Base-by-base conservation (phyloP, 2,888 invertebrate genomes). In the Chrysina gloriosa region DNA sequence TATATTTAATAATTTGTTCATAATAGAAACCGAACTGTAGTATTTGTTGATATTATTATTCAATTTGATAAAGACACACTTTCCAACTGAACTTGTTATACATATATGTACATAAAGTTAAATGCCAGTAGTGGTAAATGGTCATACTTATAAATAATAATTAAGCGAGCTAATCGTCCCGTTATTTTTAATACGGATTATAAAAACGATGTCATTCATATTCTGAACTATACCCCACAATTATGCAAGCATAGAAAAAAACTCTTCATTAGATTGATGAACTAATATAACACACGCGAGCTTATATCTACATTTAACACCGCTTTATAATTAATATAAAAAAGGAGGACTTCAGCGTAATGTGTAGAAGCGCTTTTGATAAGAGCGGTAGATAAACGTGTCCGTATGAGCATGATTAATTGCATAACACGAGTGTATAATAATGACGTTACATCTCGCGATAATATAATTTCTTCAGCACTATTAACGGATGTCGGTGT, bases 331-430 rank as follows among this genome's bases (percentile, higher is more conserved):
- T 50, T 50, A 29, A 50, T 14, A 11, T 29, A 16, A 50, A 50
- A 21, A 47, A 50, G 9, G 29, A 27, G 6, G 14, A 27, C 6
- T 50, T 50, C 50, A 50, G 6, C 29, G 7, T 11, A 16, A 16
- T 50, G 11, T 29, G 27, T 25, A 50, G 7, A 25, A 29, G 19
- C 29, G 31, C 52, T 31, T 29, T 52, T 52, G 52, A 52, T 52
- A 52, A 31, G 16, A 14, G 52, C 31, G 3, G 11, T 25, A 58
- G 56, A 56, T 56, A 56, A 36, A 39, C 56, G 21, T 56, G 36
- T 56, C 34, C 56, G 39, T 14, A 56, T 36, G 56, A 56, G 23
- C 23, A 56, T 21, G 56, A 56, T 39, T 56, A 56, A 56, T 56
- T 23, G 39, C 25, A 23, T n/a, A 36, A 36, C 23, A 56, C 39